phyloP scores from a whole-genome alignment of 2,113 vertebrate genomes.

The Nyctibius bracteatus region DNA sequence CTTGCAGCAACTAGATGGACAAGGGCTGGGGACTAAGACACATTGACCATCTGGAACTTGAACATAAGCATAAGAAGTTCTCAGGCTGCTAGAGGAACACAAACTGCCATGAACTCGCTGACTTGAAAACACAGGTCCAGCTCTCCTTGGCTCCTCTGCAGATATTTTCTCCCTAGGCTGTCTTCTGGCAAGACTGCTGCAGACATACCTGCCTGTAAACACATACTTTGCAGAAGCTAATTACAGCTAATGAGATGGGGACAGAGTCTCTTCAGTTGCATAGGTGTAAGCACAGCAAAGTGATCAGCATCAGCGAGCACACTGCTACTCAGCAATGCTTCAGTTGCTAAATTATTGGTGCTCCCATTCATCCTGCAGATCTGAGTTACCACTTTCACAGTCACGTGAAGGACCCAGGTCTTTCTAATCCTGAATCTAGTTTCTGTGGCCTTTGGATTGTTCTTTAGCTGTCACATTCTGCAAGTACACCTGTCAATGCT shows the following conservation, averaged over 20 bases:
- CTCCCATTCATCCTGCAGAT: not conserved
- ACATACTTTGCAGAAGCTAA: not conserved
- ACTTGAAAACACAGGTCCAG: not conserved
- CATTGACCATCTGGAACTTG: not conserved
- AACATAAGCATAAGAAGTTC: not conserved
- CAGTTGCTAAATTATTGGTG: not conserved
- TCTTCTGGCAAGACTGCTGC: not conserved
- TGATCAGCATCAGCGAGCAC: rapidly evolving
- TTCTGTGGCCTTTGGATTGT: not conserved
- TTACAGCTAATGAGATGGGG: not conserved
- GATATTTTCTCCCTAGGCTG: not conserved
- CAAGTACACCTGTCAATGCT: not conserved
- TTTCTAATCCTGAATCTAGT: not conserved
- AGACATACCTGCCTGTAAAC: not conserved
- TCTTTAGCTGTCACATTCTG: not conserved
- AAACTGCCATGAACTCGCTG: not conserved
- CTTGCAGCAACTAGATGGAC: not conserved
- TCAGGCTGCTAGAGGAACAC: not conserved
- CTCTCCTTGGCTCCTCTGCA: not conserved
- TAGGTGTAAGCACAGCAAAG: not conserved
- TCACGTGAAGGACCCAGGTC: not conserved
- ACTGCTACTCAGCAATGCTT: not conserved
- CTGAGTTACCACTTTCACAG: not conserved
- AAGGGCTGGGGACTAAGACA: not conserved
- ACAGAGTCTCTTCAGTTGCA: not conserved